Percentiles rank a stretch among this genome's conserved stretches.
Evolutionary conservation across 2,113 vertebrate genomes (phyloP).

Genomic region (Apodemus speciosus): DNA sequence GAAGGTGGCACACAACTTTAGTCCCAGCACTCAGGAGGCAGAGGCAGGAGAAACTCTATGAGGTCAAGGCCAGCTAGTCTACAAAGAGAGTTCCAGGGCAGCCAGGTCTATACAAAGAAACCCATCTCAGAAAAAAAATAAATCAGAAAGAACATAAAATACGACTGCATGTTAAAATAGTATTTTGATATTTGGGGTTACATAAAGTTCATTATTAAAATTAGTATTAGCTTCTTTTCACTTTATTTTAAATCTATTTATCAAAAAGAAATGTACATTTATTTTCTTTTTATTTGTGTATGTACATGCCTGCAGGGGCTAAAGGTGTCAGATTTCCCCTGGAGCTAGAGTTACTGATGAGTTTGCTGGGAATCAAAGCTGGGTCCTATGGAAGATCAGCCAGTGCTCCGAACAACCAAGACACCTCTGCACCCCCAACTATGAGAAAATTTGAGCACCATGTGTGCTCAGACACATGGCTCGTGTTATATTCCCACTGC

Average conservation of each 20-base stretch:
- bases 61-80: too few species aligned
- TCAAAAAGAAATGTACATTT: not conserved
- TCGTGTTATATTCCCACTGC: not conserved
- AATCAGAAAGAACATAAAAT: not conserved
- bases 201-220: slow-evolving; percentile 35
- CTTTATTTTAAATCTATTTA: not conserved
- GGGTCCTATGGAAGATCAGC: not conserved
- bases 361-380: not conserved
- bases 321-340: not conserved
- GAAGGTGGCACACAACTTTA: too few species aligned
- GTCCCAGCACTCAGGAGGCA: too few species aligned
- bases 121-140: too few species aligned
- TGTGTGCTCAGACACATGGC: not conserved
- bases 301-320: not conserved
- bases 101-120: too few species aligned
- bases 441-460: slow-evolving; percentile 22
- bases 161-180: slow-evolving; percentile 22
- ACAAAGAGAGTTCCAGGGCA: too few species aligned
- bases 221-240: not conserved
- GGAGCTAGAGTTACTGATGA: not conserved
- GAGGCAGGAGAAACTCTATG: too few species aligned
- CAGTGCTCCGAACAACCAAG: not conserved
- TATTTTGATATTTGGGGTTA: slow-evolving; percentile 20
- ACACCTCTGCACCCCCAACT: not conserved
- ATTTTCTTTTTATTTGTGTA: not conserved